These are phyloP conservation scores for Drosophila elegans DNA, from an alignment of 1,140 invertebrate genomes.

Conservation along the genomic window DNA sequence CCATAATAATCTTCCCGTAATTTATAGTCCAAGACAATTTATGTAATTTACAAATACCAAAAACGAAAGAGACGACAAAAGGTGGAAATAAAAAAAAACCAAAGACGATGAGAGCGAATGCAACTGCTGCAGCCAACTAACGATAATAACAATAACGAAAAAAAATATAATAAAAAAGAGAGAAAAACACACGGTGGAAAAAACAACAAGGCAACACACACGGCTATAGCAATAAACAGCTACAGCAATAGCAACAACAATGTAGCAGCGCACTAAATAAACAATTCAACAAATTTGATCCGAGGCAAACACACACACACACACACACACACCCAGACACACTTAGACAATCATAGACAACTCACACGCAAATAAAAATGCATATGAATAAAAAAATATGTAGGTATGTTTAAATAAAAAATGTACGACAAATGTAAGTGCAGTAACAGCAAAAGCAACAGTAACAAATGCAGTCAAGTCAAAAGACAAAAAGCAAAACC, in stretches of 20 bases:
- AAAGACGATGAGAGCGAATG: conserved; percentile 59
- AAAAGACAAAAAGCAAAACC: conserved; percentile 39
- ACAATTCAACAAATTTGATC: conserved; percentile 84
- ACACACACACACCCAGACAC: conserved; percentile 30
- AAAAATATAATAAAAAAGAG: conserved; percentile 39
- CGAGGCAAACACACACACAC: conserved; percentile 66
- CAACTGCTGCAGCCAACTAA: conserved; percentile 62
- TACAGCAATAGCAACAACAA: conserved; percentile 60
- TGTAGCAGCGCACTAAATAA: conserved; percentile 75
- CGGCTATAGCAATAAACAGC: conserved; percentile 51
- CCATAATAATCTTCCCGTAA: conserved; percentile 83
- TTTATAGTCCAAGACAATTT: conserved; percentile 83
- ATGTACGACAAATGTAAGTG: conserved; percentile 55
- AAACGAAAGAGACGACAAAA: conserved; percentile 71
- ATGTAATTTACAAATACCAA: conserved; percentile 83
- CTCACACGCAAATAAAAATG: conserved; percentile 76
- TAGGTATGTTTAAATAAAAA: conserved; percentile 57
- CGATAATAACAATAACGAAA: conserved; percentile 82
- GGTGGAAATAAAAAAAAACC: conserved; percentile 31
- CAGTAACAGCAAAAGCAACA: conserved; percentile 54
- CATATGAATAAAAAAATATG: conserved; percentile 71
- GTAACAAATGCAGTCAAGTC: conserved; percentile 14
- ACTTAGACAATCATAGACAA: conserved; percentile 49
- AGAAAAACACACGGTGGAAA: conserved; percentile 22
- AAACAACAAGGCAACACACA: conserved; percentile 36